phyloP scores from a whole-genome alignment of 2,797 vertebrate species.

The Acrossocheilus fasciatus region DNA sequence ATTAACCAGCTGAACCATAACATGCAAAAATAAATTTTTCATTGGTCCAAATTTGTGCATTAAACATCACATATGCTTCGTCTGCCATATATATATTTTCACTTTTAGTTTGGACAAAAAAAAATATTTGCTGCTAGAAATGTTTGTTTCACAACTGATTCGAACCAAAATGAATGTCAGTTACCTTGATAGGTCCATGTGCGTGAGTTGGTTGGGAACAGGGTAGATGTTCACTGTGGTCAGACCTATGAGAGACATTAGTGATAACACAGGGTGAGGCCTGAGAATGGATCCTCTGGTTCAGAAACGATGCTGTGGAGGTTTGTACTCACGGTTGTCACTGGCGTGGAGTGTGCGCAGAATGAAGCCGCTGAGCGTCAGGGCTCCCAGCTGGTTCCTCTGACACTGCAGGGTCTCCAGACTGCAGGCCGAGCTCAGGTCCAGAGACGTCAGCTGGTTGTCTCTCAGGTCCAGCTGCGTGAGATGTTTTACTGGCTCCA shows the following conservation, averaged over 20 bases:
- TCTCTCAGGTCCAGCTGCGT: slow-evolving; percentile 91
- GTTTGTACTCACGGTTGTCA: slow-evolving; percentile 85
- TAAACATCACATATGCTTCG: background rate
- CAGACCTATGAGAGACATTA: slow-evolving; percentile 80
- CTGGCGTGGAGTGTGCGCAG: slow-evolving; percentile 86
- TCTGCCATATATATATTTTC: background rate
- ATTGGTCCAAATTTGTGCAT: background rate
- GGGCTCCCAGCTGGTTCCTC: slow-evolving; percentile 87
- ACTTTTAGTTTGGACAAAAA: background rate
- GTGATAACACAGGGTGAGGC: background rate
- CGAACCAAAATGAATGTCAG: background rate
- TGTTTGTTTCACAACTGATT: background rate
- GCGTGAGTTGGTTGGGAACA: slow-evolving; percentile 87
- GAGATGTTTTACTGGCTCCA: slow-evolving; percentile 86
- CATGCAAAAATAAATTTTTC: background rate
- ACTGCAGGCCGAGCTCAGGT: slow-evolving; percentile 87
- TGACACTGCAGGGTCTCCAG: slow-evolving; percentile 94
- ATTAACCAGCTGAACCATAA: background rate
- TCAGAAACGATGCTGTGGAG: background rate
- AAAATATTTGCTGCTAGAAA: background rate
- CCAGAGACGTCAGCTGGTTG: slow-evolving; percentile 86
- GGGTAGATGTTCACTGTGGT: slow-evolving; percentile 89
- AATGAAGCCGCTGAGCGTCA: slow-evolving; percentile 90
- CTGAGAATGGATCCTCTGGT: background rate
- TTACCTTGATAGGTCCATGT: slow-evolving; percentile 91